Percentiles rank a stretch among this genome's conserved stretches.
Conservation (phyloP, 2,888 invertebrate species). For the Plebejus anna region DNA sequence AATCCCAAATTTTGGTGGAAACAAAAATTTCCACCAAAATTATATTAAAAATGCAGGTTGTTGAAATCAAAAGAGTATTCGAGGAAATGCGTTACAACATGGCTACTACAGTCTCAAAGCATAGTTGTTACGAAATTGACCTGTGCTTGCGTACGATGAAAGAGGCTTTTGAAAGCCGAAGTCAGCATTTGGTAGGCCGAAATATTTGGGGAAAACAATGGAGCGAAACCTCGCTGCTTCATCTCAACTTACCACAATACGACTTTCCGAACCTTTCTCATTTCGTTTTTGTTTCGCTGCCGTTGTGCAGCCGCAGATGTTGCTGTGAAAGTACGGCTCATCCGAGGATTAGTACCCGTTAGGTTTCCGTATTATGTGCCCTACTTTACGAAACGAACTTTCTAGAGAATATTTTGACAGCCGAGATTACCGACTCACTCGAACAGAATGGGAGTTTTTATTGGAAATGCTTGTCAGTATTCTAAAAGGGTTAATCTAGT, state of each 20-base stretch:
- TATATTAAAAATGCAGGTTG: no score
- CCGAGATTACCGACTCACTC: constrained; percentile 30
- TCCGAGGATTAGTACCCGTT: constrained; percentile 73
- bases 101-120: background rate
- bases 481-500: background rate
- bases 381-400: constrained; percentile 51
- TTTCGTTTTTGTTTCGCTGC: constrained; percentile 71
- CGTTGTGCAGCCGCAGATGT: constrained; percentile 67
- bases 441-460: background rate
- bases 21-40: no score
- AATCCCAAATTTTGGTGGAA: no score
- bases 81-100: background rate
- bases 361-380: constrained; percentile 65
- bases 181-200: constrained; percentile 35
- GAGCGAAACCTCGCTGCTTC: constrained; percentile 48
- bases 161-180: constrained; percentile 31
- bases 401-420: constrained; percentile 33
- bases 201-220: constrained; percentile 38
- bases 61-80: background rate
- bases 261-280: constrained; percentile 74
- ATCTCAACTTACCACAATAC: constrained; percentile 68
- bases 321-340: constrained; percentile 65
- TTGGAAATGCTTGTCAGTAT: background rate
- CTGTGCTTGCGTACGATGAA: background rate
- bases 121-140: background rate